Evolutionary conservation across 2,888 invertebrate genomes (phyloP), one percentile per base, ranked within the genome.

Genomic region (Dascillus cervinus): DNA sequence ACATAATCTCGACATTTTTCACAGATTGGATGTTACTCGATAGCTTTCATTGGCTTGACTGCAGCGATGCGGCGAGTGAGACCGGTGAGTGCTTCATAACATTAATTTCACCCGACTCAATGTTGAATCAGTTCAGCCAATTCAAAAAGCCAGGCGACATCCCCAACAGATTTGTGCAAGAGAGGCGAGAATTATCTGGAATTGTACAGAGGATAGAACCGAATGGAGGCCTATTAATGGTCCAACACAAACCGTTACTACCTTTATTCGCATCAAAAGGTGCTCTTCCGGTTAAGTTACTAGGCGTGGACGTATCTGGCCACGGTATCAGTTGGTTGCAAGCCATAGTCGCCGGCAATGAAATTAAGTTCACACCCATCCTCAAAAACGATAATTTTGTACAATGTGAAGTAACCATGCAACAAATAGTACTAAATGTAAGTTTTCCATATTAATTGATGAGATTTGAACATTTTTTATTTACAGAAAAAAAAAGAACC

Each of bases 11-110:
- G 24, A 15, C 11, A 31, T 32, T 41, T 29, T 39, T 39, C 62
- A 22, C 46, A 72, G 69, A 56, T 70, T 38, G 56, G 69, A n/a
- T 66, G 70, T 24, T 74, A 73, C 55, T 70, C 72, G 3, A 55
- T 73, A 15, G 70, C 72, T 20, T 50, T 70, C 19, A 45, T 66
- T 26, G 68, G 71, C 20, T 53, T 73, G 11, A 53, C 66, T 4
- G 49, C 66, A 25, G 71, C 73, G 4, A 39, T 73, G 27, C 58
- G 70, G 38, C 67, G 63, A 60, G 69, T 72, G 19, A 60, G 69
- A 52, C 73, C 73, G 13, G 73, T 73, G 62, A 61, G 69, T 65
- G 37, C n/a, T 3, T 9, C 8, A 22, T n/a, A n/a, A n/a, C n/a
- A 11, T 37, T 12, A 29, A 15, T 3, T 31, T 32, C 4, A 9